A percentile compares a stretch with the other conserved stretches of the same genome.
Evolutionary conservation across 2,113 vertebrate species (phyloP).

Genomic region (Phalacrocorax aristotelis): DNA sequence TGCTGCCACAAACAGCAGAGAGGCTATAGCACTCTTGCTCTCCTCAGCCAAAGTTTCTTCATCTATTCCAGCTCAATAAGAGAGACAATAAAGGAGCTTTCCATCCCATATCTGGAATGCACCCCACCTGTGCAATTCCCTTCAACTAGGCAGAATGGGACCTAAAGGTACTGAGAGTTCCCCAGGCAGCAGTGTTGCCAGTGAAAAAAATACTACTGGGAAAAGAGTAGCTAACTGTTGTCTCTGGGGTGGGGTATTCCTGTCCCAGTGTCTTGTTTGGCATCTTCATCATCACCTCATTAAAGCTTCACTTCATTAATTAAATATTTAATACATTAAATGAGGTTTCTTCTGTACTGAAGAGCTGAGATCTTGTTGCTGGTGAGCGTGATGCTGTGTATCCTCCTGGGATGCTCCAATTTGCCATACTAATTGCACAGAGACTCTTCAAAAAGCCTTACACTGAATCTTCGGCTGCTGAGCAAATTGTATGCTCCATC

Average conservation of each 20-base stretch:
- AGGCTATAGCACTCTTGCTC: not conserved
- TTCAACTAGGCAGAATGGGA: not conserved
- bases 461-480: conserved; percentile 57
- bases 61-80: not conserved
- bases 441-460: conserved; percentile 68
- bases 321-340: conserved; percentile 77
- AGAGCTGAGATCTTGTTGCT: conserved; percentile 65
- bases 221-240: conserved; percentile 23
- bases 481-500: conserved; percentile 26
- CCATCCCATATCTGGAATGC: not conserved
- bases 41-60: not conserved
- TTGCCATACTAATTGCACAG: conserved; percentile 74
- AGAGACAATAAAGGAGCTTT: not conserved
- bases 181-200: not conserved
- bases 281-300: conserved; percentile 70
- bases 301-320: conserved; percentile 75
- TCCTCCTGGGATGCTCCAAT: conserved; percentile 74
- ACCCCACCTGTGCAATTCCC: not conserved
- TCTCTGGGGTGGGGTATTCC: conserved; percentile 48
- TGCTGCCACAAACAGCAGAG: not conserved
- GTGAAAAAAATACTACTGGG: not conserved
- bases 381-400: conserved; percentile 53
- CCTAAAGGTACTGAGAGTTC: conserved; percentile 16
- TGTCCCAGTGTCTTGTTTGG: conserved; percentile 59
- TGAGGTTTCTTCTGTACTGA: conserved; percentile 63